Base-by-base conservation (phyloP, 1,140 invertebrate genomes). In the Belonocnema kinseyi region DNA sequence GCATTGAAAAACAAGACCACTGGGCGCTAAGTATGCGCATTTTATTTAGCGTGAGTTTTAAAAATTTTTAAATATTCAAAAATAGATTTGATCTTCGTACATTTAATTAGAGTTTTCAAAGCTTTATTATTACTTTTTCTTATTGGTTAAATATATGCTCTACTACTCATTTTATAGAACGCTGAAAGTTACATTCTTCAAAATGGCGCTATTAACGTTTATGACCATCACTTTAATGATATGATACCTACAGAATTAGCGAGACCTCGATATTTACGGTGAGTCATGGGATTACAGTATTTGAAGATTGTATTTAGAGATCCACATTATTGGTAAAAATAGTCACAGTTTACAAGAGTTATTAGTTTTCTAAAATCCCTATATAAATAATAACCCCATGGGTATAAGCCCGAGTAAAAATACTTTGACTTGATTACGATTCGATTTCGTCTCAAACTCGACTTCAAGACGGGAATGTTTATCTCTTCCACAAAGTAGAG, bases 1-100 rank as follows among this genome's bases (percentile, higher is more conserved):
- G 98, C 91, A 94, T 98, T 54, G 97, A 99, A 91, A 99, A 99
- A 90, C 97, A 98, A 88, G 98, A 99, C 87, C 93, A 93, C 72
- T 99, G 98, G 88, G 94, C 96, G 79, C 94, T 95, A 75, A 94
- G 95, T 79, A 95, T 99, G 74, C 93, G 94, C 84, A 92, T 95
- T 82, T 92, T 98, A 40, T 94, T 93, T 74, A 92, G 83, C 58
- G 89, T 90, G 81, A 80, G 70, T 80, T 50, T 52, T 80, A 70
- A 74, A 16, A 17, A 17, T 51, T 73, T 54, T 70, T 50, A 73
- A 6, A n/a, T 52, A 13, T 5, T 33, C 1, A 1, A 11, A 6
- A 8, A 1, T 19, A 72, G 26, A 13, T 61, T 17, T 3, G 70
- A 13, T 10, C 19, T 75, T 70, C 54, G 5, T 66, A 51, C 10